These are phyloP conservation scores for Hydrotaea diabolus DNA, from an alignment of 2,888 invertebrate species.

Conservation along the genomic window DNA sequence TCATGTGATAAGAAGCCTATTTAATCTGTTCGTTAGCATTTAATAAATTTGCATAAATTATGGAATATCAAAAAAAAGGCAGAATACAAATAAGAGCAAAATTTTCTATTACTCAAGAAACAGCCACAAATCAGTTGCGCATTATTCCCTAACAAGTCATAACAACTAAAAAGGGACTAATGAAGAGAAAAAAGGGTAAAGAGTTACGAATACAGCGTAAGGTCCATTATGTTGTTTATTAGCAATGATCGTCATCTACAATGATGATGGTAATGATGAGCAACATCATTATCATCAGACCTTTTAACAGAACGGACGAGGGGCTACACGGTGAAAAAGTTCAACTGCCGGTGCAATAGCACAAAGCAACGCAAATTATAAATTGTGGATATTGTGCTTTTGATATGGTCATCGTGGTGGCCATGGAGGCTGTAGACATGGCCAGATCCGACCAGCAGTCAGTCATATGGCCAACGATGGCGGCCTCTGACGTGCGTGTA, in stretches of 20 bases:
- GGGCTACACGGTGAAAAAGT: background rate
- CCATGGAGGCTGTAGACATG: background rate
- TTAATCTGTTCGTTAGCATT: background rate
- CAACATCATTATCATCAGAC: background rate
- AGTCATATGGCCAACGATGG: background rate
- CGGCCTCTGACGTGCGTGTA: background rate
- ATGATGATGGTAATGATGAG: no score
- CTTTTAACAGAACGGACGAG: background rate
- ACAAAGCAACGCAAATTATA: conserved; percentile 49
- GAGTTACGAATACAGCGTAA: conserved; percentile 56
- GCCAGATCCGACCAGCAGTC: background rate
- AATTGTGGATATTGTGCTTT: conserved; percentile 58
- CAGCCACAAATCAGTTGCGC: background rate
- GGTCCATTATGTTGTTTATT: conserved; percentile 57
- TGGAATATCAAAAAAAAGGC: conserved; percentile 40
- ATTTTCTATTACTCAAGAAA: background rate
- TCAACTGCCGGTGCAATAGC: background rate
- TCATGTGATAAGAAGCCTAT: no score
- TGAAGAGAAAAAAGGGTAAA: conserved; percentile 41
- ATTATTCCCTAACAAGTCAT: conserved; percentile 29
- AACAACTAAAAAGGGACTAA: conserved; percentile 60
- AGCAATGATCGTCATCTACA: background rate
- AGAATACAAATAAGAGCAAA: conserved; percentile 27
- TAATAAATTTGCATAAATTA: background rate
- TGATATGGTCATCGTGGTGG: conserved; percentile 17